Base-by-base conservation (phyloP, 35 echinoderm and acorn worm genomes). In the Apostichopus japonicus region DNA sequence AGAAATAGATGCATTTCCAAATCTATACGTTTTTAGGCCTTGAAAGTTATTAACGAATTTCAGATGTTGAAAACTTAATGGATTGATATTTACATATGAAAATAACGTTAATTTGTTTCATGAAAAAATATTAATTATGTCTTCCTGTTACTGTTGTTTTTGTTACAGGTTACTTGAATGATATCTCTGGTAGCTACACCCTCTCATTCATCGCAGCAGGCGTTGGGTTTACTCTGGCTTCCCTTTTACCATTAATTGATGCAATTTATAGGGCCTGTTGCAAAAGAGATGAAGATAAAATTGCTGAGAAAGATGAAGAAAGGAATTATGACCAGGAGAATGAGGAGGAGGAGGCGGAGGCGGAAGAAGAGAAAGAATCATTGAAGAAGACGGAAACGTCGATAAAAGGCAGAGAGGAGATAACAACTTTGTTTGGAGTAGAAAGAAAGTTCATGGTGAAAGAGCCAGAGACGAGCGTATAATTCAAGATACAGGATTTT, bases 131-230 rank as follows among this genome's bases (percentile, higher is more conserved):
- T 11, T 58, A 53, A 58, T 17, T 83, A n/a, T 53, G 3, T 58
- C 0, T 57, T 53, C 23, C 16, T 84, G 54, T 22, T 84, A 6
- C 0, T 80, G 33, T 57, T 84, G 54, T 22, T 84, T n/a, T 17
- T 80, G 14, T 57, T 57, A 11, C 62, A 88, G 86, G 86, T 15
- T 71, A 13, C 8, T 27, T 88, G 22, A 71, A 88, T 44, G 86
- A 88, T 27, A 5, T 88, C 21, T 63, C 86, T 21, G 59, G 67
- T 65, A 88, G 51, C 67, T 88, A 71, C 16, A 54, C 58, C 4
- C 51, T 65, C 7, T 88, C 86, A 0, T 88, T 88, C 86, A 88
- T 88, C 25, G 57, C 86, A n/a, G 86, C 86, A 10, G 86, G 86
- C 72, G 72, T 89, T 33, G 86, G 59, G 8, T 72, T 89, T 19